Evolutionary conservation across 2,113 vertebrate species (phyloP).

Genomic region (Leiothrix lutea): DNA sequence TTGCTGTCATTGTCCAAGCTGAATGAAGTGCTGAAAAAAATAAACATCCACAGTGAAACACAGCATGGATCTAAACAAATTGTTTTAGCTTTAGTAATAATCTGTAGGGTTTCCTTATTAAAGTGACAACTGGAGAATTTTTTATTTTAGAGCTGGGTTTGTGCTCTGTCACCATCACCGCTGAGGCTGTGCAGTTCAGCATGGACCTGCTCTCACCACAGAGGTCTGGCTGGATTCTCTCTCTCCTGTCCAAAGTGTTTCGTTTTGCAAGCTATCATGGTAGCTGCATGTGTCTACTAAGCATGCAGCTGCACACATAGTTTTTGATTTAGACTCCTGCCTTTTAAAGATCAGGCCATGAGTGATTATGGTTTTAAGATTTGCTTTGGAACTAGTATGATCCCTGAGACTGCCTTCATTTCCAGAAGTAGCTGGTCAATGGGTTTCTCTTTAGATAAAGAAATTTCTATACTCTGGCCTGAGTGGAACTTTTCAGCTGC

Average conservation of each 20-base stretch:
- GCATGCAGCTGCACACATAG: background rate
- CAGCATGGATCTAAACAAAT: conserved; percentile 43
- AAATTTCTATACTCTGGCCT: background rate
- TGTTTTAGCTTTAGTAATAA: conserved; percentile 49
- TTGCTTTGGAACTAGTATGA: background rate
- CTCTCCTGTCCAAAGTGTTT: background rate
- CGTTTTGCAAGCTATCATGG: background rate
- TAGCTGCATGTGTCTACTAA: background rate
- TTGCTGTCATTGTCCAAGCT: background rate
- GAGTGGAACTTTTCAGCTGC: background rate
- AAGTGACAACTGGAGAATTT: background rate
- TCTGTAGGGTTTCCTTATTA: background rate
- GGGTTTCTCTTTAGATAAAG: background rate
- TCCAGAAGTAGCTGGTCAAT: background rate
- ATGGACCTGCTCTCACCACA: background rate
- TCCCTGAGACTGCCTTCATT: background rate
- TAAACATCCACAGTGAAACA: background rate
- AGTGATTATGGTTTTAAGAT: background rate
- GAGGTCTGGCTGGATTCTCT: background rate
- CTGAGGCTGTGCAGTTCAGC: background rate
- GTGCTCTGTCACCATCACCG: background rate
- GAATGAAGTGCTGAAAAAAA: conserved; percentile 47
- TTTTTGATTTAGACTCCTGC: conserved; percentile 3
- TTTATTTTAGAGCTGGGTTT: background rate
- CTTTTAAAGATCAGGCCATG: background rate